Conservation (phyloP, 1,140 invertebrate species). For the Diabrotica undecimpunctata region DNA sequence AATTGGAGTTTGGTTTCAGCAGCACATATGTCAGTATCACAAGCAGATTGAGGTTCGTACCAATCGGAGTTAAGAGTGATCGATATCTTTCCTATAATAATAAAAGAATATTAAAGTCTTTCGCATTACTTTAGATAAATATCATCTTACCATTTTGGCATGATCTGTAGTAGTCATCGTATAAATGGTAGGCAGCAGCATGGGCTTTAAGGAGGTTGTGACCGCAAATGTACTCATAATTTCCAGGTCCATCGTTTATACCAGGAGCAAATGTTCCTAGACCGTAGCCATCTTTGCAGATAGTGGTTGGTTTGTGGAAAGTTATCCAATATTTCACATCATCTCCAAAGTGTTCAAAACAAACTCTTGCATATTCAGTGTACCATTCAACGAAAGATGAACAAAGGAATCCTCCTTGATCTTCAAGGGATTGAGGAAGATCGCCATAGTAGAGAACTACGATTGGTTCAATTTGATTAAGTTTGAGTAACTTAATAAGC, state of each 20-base stretch:
- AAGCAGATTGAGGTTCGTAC: neutral
- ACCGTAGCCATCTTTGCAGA: conserved; percentile 47
- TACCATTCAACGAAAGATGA: neutral
- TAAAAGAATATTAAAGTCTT: too few relatives aligned
- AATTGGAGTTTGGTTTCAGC: neutral
- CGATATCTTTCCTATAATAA: conserved; percentile 3
- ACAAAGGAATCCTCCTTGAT: conserved; percentile 2
- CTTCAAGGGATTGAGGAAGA: conserved; percentile 13
- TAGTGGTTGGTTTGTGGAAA: conserved; percentile 68
- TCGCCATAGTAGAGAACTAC: conserved; percentile 12
- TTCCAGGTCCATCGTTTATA: conserved; percentile 50
- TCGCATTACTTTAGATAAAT: neutral
- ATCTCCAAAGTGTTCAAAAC: conserved; percentile 58
- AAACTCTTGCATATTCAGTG: conserved; percentile 54
- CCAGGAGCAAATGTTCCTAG: conserved; percentile 37
- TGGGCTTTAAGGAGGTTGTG: conserved; percentile 52
- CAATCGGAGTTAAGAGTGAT: neutral
- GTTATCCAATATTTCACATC: conserved; percentile 65
- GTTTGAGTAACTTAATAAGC: conserved; percentile 12
- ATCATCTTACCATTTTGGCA: conserved; percentile 21
- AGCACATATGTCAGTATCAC: neutral
- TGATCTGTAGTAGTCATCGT: conserved; percentile 49
- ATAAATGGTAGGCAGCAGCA: conserved; percentile 54
- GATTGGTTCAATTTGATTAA: conserved; percentile 12
- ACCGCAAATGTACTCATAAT: conserved; percentile 54